Percentiles rank a stretch among this genome's conserved stretches.
Evolutionary conservation across 2,797 vertebrate species (phyloP).

Genomic region (Argyrosomus regius): DNA sequence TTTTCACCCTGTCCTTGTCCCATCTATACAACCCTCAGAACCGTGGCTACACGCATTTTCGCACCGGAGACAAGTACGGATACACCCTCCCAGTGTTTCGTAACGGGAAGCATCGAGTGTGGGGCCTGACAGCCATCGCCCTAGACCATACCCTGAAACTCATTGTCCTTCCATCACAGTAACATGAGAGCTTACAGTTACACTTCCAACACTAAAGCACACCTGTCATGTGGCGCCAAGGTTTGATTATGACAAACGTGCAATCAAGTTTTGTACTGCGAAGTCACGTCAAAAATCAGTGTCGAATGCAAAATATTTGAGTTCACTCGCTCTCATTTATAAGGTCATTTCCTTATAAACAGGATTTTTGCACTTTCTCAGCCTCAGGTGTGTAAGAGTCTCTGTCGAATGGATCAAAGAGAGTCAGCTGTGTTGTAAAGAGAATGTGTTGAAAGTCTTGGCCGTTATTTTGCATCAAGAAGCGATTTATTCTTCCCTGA

Average conservation of each 20-base stretch:
- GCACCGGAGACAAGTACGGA: conserved; percentile 80
- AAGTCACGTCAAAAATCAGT: conserved; percentile 7
- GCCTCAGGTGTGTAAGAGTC: neutral
- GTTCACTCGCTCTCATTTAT: neutral
- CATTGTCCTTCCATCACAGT: conserved; percentile 65
- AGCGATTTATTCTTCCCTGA: conserved; percentile 1
- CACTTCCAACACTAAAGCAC: neutral
- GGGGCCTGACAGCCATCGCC: conserved; percentile 92
- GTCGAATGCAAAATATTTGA: conserved; percentile 24
- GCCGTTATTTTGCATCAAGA: neutral
- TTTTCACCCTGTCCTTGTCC: conserved; percentile 89
- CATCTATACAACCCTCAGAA: conserved; percentile 88
- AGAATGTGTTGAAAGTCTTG: neutral
- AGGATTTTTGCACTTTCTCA: conserved; percentile 28
- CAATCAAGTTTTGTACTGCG: conserved; percentile 27
- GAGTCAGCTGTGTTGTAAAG: conserved; percentile 1
- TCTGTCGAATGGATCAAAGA: neutral
- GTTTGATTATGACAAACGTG: conserved; percentile 21
- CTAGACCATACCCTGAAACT: conserved; percentile 88
- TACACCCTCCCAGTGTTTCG: conserved; percentile 93
- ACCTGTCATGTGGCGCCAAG: neutral
- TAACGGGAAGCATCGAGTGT: conserved; percentile 89
- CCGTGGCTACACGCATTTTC: conserved; percentile 92
- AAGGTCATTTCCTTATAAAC: neutral
- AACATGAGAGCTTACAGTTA: neutral